phyloP scores from a whole-genome alignment of 2,113 vertebrate species.

The Prochilodus magdalenae region DNA sequence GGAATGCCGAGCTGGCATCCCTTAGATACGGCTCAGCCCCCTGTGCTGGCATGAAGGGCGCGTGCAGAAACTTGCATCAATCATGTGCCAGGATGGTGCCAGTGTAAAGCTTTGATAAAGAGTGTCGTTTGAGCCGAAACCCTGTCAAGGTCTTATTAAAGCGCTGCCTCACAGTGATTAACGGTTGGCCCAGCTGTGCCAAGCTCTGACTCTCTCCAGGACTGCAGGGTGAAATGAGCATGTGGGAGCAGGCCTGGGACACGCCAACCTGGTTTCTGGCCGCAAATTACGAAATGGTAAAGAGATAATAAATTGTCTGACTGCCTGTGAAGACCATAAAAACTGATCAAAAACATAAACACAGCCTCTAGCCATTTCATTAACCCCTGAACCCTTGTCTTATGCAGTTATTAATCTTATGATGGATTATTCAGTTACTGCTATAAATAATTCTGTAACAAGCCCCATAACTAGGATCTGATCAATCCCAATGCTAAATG shows the following conservation, averaged over 20 bases:
- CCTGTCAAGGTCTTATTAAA: conserved; percentile 80
- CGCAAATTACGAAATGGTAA: not conserved
- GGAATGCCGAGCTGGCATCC: conserved; percentile 19
- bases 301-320: not conserved
- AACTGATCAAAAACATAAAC: not conserved
- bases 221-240: conserved; percentile 52
- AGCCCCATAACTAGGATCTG: not conserved
- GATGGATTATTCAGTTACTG: not conserved
- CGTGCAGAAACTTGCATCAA: conserved; percentile 66
- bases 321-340: not conserved
- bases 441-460: not conserved
- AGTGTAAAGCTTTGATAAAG: conserved; percentile 80
- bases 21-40: conserved; percentile 55
- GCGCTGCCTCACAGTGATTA: conserved; percentile 71
- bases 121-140: conserved; percentile 72
- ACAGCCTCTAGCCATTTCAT: not conserved
- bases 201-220: conserved; percentile 58
- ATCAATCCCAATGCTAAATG: not conserved
- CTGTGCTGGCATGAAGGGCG: conserved; percentile 67
- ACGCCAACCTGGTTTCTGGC: not conserved
- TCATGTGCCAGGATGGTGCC: conserved; percentile 67
- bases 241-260: not conserved
- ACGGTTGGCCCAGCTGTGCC: conserved; percentile 53
- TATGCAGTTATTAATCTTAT: not conserved
- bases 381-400: not conserved